These are phyloP conservation scores for Eustalomyia histrio DNA, from an alignment of 2,888 invertebrate species.

Conservation along the genomic window DNA sequence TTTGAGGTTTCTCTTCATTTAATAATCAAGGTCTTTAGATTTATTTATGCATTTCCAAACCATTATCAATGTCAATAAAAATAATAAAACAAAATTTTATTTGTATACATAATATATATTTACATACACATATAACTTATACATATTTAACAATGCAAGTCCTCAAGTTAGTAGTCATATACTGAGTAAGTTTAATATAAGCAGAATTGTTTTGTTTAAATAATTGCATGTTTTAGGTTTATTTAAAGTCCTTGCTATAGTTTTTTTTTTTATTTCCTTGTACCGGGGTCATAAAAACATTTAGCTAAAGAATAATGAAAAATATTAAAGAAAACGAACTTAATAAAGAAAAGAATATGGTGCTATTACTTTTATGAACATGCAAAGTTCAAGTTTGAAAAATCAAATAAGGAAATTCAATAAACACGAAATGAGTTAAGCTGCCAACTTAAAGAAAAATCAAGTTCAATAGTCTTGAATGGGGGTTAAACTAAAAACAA, in stretches of 20 bases:
- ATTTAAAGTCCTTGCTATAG: slow-evolving; percentile 55
- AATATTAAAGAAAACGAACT: not conserved
- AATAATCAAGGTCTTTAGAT: slow-evolving; percentile 35
- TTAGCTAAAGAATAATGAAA: not conserved
- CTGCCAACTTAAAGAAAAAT: not conserved
- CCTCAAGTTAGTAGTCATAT: slow-evolving; percentile 15
- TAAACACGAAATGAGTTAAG: slow-evolving; percentile 19
- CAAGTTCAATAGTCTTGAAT: slow-evolving; percentile 27
- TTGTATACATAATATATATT: not conserved
- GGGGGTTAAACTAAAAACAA: slow-evolving; percentile 11
- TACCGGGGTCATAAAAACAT: slow-evolving; percentile 27
- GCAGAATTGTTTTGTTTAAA: slow-evolving; percentile 38
- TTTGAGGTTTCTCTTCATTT: not conserved
- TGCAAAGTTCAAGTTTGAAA: slow-evolving; percentile 57
- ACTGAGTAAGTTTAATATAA: not conserved
- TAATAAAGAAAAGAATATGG: not conserved
- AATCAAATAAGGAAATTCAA: slow-evolving; percentile 19
- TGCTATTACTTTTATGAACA: slow-evolving; percentile 29
- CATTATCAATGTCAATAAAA: slow-evolving; percentile 42
- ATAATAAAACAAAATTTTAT: not conserved
- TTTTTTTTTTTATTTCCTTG: not conserved
- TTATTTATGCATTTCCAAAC: slow-evolving; percentile 15
- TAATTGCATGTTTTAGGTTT: slow-evolving; percentile 57
- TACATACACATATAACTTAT: not conserved
- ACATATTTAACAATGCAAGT: not conserved